These are phyloP conservation scores for Plecturocebus donacophilus DNA, from an alignment of 2,113 vertebrate genomes.

Conservation along the genomic window DNA sequence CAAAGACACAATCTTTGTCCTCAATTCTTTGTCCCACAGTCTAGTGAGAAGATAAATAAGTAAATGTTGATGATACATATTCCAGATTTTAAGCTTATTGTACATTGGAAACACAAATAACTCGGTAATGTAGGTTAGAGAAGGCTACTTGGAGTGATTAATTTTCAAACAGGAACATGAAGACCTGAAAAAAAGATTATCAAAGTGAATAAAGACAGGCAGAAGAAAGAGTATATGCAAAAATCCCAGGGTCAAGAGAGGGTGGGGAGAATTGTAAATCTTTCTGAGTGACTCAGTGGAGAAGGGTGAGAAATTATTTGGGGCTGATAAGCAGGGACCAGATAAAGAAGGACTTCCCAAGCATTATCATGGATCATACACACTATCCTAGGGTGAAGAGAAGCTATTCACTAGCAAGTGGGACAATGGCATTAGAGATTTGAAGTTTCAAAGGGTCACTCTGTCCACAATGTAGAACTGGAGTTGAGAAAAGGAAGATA, in stretches of 20 bases:
- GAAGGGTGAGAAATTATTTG: background rate
- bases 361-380: accelerated
- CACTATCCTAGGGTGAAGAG: background rate
- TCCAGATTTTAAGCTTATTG: background rate
- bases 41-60: background rate
- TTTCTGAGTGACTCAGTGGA: background rate
- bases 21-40: background rate
- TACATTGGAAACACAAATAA: background rate
- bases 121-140: background rate
- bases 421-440: background rate
- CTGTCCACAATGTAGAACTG: background rate
- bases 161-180: background rate
- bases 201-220: background rate
- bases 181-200: background rate
- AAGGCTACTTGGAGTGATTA: background rate
- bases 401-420: background rate
- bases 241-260: background rate
- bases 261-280: background rate
- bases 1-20: background rate
- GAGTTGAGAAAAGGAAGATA: background rate
- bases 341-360: background rate
- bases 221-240: background rate
- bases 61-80: background rate
- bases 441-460: background rate
- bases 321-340: background rate